Evolutionary conservation across 2,797 vertebrate genomes (phyloP), one percentile per base, ranked within the genome.

Genomic region (Macroramphosus scolopax): DNA sequence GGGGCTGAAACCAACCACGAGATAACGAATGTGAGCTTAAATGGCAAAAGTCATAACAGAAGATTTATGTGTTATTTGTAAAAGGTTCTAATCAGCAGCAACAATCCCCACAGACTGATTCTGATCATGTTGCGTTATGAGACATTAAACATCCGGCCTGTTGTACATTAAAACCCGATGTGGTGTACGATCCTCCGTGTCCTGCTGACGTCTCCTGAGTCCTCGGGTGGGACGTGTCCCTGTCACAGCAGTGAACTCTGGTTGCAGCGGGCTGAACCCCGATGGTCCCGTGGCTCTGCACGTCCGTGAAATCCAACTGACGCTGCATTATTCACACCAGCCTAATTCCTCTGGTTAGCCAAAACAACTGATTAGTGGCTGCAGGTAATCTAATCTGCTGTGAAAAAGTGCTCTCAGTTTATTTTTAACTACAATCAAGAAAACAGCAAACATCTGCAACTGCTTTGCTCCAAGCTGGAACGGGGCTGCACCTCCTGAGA

Each of bases 371-470:
- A 22, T 22, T 22, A 6, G 3, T 22, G 28, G 10, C 28, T 8
- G 11, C 49, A 46, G 49, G 59, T 53, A 53, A 62, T 47, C 13
- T 16, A 42, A 62, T 31, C 58, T 38, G 14, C 35, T 13, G 59
- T 49, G 44, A 51, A 37, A 43, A 35, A 24, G 49, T 32, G 22
- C 50, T 47, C 14, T 6, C n/a, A 20, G 50, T 53, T 54, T 63
- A 54, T 54, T 63, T 54, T 63, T 54, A 54, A 47, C 59, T 26
- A 7, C 41, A 54, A 44, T 43, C 33, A 54, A 43, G 31, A 46
- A 42, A 63, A 3, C 12, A 13, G 20, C 20, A 29, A 51, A 49
- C 59, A 63, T 63, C 59, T 63, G 59, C 36, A 20, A 29, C 51
- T 43, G 44, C 44, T 63, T 54, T 49, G 16, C 15, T 35, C 15